Base-by-base conservation (phyloP, 2,113 vertebrate species). In the Climacteris rufus region DNA sequence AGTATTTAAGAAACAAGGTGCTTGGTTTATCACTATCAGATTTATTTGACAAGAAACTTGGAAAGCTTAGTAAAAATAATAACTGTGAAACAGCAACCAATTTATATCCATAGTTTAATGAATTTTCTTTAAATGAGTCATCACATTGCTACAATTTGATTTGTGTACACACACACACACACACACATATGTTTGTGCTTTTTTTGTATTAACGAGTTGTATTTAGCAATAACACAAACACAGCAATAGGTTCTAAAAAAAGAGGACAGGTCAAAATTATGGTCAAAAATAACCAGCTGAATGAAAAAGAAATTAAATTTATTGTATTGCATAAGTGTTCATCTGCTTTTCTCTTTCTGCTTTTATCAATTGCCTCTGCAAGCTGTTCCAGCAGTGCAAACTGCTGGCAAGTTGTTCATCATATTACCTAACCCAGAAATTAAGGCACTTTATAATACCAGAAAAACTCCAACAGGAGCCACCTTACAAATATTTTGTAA, bases 401-500 rank as follows among this genome's bases (percentile, higher is more conserved):
- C n/a, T 75, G 33, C 47, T 71, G 47, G 30, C 0, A 4, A 91
- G 40, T 47, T 78, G 10, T 89, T 94, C 1, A 1, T 90, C 33
- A 16, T 79, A 56, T 64, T 91, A 72, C 24, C 24, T 82, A 84
- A 79, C 19, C 16, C 57, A 84, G 52, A 91, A 85, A 94, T 79
- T 76, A 82, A 91, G 77, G 28, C 28, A 49, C 17, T 82, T 75
- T 56, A 37, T 60, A 89, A 52, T 68, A 70, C 33, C 18, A 87
- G 17, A 74, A 91, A 80, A 39, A 5, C 7, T 5, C 18, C 35
- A 93, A 75, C 30, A 91, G 39, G 9, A 94, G 10, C 8, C 37
- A 68, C 4, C 10, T 87, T 71, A 85, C 52, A 79, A 89, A 87
- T 84, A 91, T 81, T 89, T 89, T 54, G 56, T 79, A 85, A 93